Evolutionary conservation across 2,797 vertebrate genomes (phyloP).

Genomic region (Artibeus jamaicensis): DNA sequence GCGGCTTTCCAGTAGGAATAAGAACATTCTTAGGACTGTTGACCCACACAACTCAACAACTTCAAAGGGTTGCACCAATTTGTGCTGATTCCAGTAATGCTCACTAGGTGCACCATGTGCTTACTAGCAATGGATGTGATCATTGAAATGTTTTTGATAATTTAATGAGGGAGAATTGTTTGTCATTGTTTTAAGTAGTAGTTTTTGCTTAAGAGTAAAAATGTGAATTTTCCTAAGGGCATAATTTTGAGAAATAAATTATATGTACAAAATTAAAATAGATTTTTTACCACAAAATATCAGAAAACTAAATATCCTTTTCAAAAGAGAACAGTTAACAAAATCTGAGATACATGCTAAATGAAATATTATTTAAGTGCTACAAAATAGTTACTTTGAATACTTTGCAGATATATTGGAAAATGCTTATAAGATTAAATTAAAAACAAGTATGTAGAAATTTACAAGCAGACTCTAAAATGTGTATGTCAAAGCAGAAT

Average conservation of each 20-base stretch:
- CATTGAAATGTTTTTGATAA: background rate
- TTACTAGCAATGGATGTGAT: background rate
- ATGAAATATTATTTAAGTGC: background rate
- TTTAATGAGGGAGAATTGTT: background rate
- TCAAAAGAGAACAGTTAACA: background rate
- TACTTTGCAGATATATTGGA: background rate
- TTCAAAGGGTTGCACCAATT: background rate
- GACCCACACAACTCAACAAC: background rate
- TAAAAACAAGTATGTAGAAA: background rate
- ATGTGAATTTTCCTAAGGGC: background rate
- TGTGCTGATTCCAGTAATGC: background rate
- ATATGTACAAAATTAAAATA: background rate
- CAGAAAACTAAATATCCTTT: background rate
- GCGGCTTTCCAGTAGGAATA: background rate
- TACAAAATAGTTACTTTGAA: conserved; percentile 31
- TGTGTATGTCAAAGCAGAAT: background rate
- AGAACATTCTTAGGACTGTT: background rate
- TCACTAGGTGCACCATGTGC: background rate
- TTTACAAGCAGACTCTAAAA: background rate
- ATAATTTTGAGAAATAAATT: conserved; percentile 15
- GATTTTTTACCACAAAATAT: conserved; percentile 11
- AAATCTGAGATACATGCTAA: background rate
- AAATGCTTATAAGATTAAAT: background rate
- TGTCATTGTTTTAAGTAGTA: background rate
- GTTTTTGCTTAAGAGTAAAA: background rate